Conservation (phyloP, 2,113 vertebrate species). For the Lota lota region DNA sequence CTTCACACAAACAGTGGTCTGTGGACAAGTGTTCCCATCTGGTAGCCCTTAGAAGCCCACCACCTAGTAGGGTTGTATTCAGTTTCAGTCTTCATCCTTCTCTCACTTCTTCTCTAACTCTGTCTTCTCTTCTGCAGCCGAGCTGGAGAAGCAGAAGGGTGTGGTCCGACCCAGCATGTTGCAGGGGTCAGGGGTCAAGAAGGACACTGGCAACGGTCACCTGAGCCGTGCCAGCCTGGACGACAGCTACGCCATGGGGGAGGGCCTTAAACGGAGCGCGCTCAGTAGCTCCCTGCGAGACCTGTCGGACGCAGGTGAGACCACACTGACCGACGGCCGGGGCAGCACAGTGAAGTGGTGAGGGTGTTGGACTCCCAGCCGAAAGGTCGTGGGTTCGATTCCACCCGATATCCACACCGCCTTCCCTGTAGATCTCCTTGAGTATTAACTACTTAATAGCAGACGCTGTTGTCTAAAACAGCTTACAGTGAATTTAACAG, state of each 20-base stretch:
- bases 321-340: neutral
- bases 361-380: neutral
- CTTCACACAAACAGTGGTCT: too few species aligned
- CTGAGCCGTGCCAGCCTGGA: constrained; percentile 88
- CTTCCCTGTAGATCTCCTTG: neutral
- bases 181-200: constrained; percentile 87
- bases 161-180: constrained; percentile 90
- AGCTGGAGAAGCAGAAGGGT: constrained; percentile 96
- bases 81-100: too few species aligned
- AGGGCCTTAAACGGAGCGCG: constrained; percentile 92
- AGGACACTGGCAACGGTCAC: constrained; percentile 84
- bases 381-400: too few species aligned
- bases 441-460: neutral
- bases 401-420: too few species aligned
- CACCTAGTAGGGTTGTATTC: too few species aligned
- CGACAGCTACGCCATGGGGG: constrained; percentile 89
- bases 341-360: neutral
- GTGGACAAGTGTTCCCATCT: too few species aligned
- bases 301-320: constrained; percentile 93
- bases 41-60: too few species aligned
- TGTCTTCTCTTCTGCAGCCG: constrained; percentile 72
- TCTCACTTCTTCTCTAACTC: neutral
- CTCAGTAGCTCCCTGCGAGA: constrained; percentile 96
- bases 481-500: too few species aligned
- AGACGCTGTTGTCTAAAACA: too few species aligned